Evolutionary conservation across 30 jellyfish, hydroid and myxozoan genomes (phyloP), one percentile per base, ranked within the genome.

Genomic region (Nemopilema nomurai): DNA sequence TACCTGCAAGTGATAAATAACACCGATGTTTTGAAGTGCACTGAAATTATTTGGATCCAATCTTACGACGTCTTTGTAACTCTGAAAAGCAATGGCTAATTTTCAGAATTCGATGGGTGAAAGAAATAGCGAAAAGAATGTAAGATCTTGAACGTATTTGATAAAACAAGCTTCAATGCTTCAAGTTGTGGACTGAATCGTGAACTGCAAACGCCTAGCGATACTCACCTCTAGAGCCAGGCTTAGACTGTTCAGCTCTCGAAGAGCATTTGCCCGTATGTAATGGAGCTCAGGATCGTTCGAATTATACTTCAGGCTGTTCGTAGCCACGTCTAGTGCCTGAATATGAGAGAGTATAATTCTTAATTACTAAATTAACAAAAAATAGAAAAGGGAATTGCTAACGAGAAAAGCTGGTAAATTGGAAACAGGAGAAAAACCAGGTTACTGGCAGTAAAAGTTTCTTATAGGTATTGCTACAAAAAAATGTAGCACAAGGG

Each of bases 1-100:
- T 85, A 90, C 97, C 76, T 86, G 69, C 31, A 91, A 26, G 73
- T 91, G 97, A 68, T 84, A 86, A 28, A 91, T 86, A 25, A 85
- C 89, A 4, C 96, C 97, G 28, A 91, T 30, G 57, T 91, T 91
- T 32, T 84, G 82, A 1, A 79, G 67, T 8, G 97, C 91, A 74
- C 89, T 73, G 86, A 90, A 90, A 30, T 90, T 83, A 19, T 78
- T 90, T 0, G 97, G 86, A 63, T 80, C 66, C 22, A 75, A 32
- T 33, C 28, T 73, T 6, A 72, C 51, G 49, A 73, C 85, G n/a
- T 78, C 90, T 62, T 70, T 78, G 88, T 82, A 90, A 51, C 91
- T 84, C 97, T 90, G 77, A 4, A 75, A 75, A 52, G 73, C 4
- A 7, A 1, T 8, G 0, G 28, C 27, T 17, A 63, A 53, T 21